Percentiles rank a stretch among this genome's conserved stretches.
Conservation (phyloP, 2,113 vertebrate genomes). For the Dromaius novaehollandiae region DNA sequence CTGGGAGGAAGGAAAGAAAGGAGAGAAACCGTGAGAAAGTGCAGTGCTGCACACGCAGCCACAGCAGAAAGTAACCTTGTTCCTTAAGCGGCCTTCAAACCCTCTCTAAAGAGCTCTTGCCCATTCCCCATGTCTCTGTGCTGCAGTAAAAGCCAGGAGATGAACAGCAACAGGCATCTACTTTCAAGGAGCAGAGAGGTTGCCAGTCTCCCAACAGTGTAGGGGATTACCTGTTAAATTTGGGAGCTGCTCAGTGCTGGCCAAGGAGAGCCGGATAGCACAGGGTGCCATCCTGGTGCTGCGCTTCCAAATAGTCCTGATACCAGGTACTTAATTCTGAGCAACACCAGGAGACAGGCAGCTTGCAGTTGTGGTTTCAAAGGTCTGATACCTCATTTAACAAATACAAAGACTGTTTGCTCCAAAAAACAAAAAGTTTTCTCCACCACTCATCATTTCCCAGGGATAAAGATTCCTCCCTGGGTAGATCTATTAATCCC, state of each 20-base stretch:
- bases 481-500: neutral
- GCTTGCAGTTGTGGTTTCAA: neutral
- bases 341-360: neutral
- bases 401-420: neutral
- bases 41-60: accelerated
- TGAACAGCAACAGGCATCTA: neutral
- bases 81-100: neutral
- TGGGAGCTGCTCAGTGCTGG: neutral
- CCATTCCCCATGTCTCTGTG: neutral
- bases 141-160: neutral
- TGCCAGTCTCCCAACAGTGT: accelerated
- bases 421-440: neutral
- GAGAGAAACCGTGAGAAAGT: neutral
- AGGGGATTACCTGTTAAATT: neutral
- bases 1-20: neutral
- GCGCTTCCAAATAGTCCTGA: neutral
- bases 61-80: neutral
- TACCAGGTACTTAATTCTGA: neutral
- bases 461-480: neutral
- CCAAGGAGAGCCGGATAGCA: neutral
- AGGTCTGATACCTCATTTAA: neutral
- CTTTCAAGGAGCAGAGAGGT: neutral
- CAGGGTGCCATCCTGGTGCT: neutral
- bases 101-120: neutral
- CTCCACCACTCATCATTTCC: neutral